Conservation (phyloP, 2,888 invertebrate species). For the Neoscelio sp. region DNA sequence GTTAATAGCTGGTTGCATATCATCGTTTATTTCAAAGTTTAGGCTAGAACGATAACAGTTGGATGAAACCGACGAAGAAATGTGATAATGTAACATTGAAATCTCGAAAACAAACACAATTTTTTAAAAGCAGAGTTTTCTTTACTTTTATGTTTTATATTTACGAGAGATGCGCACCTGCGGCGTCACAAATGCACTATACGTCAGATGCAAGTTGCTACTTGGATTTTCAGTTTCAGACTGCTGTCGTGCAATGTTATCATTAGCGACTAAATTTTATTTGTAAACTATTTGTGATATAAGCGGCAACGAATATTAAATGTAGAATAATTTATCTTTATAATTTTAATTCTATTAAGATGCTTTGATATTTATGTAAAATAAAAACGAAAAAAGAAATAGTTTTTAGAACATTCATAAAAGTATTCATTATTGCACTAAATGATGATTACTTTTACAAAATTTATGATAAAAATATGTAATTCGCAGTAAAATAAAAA, state of each 20-base stretch:
- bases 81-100: slow-evolving; percentile 1
- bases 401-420: too few species aligned
- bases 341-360: too few species aligned
- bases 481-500: slow-evolving; percentile 9
- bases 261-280: slow-evolving; percentile 22
- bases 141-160: slow-evolving; percentile 28
- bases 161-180: slow-evolving; percentile 31
- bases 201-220: slow-evolving; percentile 49
- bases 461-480: too few species aligned
- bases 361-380: too few species aligned
- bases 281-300: neutral
- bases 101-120: slow-evolving; percentile 18
- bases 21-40: too few species aligned
- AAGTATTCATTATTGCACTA: too few species aligned
- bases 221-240: slow-evolving; percentile 40
- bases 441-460: too few species aligned
- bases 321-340: too few species aligned
- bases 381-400: too few species aligned
- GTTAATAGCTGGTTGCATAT: too few species aligned
- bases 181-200: slow-evolving; percentile 50
- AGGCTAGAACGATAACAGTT: neutral
- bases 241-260: slow-evolving; percentile 25
- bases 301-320: too few species aligned
- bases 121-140: slow-evolving; percentile 17
- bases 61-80: neutral